Evolutionary conservation across 2,888 invertebrate genomes (phyloP).

Genomic region (Parnassius apollo): DNA sequence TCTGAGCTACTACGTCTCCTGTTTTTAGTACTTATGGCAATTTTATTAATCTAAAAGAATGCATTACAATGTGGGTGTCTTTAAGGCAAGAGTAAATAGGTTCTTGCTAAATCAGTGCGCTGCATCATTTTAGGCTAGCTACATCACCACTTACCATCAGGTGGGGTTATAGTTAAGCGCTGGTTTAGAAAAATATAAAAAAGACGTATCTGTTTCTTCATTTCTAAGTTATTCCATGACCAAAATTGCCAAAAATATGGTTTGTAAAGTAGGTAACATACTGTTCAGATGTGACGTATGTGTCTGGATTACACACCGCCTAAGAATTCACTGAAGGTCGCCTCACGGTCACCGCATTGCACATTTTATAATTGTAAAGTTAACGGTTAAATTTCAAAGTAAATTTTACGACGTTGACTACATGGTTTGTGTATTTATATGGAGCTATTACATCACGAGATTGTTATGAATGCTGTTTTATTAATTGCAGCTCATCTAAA

Average conservation of each 20-base stretch:
- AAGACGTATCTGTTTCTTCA: constrained; percentile 15
- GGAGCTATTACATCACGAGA: no score
- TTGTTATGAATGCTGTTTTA: no score
- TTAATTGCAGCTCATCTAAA: no score
- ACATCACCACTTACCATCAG: no score
- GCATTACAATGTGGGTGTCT: background rate
- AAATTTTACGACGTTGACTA: constrained; percentile 1
- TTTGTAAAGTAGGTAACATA: constrained; percentile 30
- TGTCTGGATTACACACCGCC: constrained; percentile 38
- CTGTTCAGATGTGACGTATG: constrained; percentile 39
- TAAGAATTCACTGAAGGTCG: constrained; percentile 43
- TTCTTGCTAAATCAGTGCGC: no score
- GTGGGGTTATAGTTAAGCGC: no score
- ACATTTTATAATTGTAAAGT: constrained; percentile 22
- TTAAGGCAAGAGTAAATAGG: no score
- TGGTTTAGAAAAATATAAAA: no score
- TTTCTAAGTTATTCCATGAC: constrained; percentile 30
- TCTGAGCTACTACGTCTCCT: no score
- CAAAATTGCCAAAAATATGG: constrained; percentile 36
- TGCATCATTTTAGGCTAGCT: no score
- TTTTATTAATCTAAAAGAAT: background rate
- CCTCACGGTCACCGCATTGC: constrained; percentile 29
- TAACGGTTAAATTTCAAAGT: constrained; percentile 15
- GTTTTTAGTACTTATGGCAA: no score
- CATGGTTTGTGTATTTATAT: no score